phyloP scores from a whole-genome alignment of 2,113 vertebrate species.

The Gymnogyps californianus region DNA sequence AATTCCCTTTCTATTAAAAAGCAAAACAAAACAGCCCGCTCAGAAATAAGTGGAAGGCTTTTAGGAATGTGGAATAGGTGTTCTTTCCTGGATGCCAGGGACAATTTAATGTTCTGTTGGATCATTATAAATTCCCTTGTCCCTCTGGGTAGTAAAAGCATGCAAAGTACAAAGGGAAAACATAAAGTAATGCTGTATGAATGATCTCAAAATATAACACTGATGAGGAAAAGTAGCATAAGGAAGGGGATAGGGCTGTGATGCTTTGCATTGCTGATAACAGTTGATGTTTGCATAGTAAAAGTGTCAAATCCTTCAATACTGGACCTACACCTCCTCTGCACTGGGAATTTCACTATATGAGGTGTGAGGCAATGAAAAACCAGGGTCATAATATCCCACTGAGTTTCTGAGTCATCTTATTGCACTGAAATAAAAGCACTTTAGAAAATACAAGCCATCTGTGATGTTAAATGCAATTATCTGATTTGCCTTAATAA shows the following conservation, averaged over 20 bases:
- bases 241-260: neutral
- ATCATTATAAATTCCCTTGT: neutral
- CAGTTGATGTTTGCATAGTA: neutral
- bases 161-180: neutral
- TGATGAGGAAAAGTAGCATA: neutral
- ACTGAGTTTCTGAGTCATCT: conserved; percentile 43
- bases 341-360: neutral
- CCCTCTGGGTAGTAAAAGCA: neutral
- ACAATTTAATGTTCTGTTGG: neutral
- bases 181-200: neutral
- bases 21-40: neutral
- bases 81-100: neutral
- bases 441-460: conserved; percentile 46
- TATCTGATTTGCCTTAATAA: conserved; percentile 48
- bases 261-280: neutral
- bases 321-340: neutral
- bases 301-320: neutral
- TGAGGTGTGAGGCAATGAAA: conserved; percentile 7
- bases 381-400: conserved; percentile 14
- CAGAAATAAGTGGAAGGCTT: neutral
- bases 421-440: conserved; percentile 31
- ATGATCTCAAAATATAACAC: neutral
- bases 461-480: conserved; percentile 40
- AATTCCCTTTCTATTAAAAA: conserved; percentile 38
- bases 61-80: neutral